Evolutionary conservation across 2,888 invertebrate species (phyloP), one percentile per base, ranked within the genome.

Genomic region (Drosophila antonietae): DNA sequence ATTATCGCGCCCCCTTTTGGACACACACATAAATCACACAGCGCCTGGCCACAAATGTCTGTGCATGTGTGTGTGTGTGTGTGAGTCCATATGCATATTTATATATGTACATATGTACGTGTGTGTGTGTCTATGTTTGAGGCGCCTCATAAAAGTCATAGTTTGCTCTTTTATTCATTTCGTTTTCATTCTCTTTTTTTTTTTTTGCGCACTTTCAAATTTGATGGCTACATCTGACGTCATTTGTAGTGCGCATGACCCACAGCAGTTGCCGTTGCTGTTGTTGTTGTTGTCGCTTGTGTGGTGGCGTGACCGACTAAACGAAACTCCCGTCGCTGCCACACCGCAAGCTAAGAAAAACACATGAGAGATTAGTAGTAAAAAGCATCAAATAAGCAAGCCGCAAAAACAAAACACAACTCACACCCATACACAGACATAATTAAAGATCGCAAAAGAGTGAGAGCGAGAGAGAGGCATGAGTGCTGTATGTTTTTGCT

Each of bases 141-240:
- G 56, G 61, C 75, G 66, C 73, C 77, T 74, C 73, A 78, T 84
- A 52, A 66, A 73, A 73, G 72, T 78, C 68, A 75, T 81, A 75
- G 81, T 78, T 79, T 79, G 67, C 52, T 59, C 59, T 57, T 51
- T 55, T 53, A 73, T 65, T 62, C 18, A 61, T 68, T 57, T 49
- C 49, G 49, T 31, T 51, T 53, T 59, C 58, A 72, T 75, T 81
- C 28, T 28, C 6, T 28, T 28, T 28, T 72, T 28, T 28, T 28
- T 72, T 75, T 83, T 88, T 88, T 89, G 90, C 86, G 90, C 89
- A 88, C 66, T 86, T 88, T 76, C 77, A 78, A 89, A 88, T 88
- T 89, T 68, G 82, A 78, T 76, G 82, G 88, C 75, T 65, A 76
- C 73, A 71, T 82, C 78, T 89, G 86, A 86, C 86, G 90, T 86